A percentile compares a stretch with the other conserved stretches of the same genome.
Evolutionary conservation across 2,888 invertebrate species (phyloP).

Genomic region (Noctuana brunneofusca): DNA sequence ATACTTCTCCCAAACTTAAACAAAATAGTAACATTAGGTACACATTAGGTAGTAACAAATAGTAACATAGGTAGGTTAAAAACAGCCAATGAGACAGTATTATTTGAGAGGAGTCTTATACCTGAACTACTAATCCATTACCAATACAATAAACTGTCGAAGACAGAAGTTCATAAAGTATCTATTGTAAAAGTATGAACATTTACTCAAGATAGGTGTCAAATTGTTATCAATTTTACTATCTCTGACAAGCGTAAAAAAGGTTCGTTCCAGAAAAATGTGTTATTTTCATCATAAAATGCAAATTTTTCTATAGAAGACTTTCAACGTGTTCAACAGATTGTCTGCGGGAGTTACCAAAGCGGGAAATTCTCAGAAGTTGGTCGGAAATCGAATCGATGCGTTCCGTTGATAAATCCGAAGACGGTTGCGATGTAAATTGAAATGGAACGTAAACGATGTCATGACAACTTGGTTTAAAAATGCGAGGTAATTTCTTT

Average conservation of each 20-base stretch:
- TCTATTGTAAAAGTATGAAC: neutral
- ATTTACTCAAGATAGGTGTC: neutral
- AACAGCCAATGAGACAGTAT: too few relatives aligned
- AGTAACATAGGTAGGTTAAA: too few relatives aligned
- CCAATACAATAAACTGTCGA: neutral
- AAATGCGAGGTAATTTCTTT: neutral
- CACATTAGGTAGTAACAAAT: too few relatives aligned
- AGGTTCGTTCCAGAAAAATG: neutral
- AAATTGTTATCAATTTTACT: neutral
- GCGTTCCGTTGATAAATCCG: constrained; percentile 23
- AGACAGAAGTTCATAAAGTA: neutral
- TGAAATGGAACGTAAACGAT: constrained; percentile 20
- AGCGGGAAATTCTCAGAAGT: constrained; percentile 15
- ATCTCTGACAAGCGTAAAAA: neutral
- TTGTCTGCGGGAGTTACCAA: constrained; percentile 12
- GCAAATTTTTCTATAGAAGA: constrained; percentile 14
- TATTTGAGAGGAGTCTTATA: too few relatives aligned
- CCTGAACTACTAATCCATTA: too few relatives aligned
- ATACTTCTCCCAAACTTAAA: too few relatives aligned
- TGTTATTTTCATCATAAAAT: constrained; percentile 1
- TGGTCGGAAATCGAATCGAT: constrained; percentile 32
- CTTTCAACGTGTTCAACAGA: constrained; percentile 16
- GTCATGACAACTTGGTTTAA: constrained; percentile 5
- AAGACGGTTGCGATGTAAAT: constrained; percentile 23
- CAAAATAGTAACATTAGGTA: too few relatives aligned